These are phyloP conservation scores for Agrochola lychnidis DNA, from an alignment of 2,888 invertebrate species.

Conservation along the genomic window DNA sequence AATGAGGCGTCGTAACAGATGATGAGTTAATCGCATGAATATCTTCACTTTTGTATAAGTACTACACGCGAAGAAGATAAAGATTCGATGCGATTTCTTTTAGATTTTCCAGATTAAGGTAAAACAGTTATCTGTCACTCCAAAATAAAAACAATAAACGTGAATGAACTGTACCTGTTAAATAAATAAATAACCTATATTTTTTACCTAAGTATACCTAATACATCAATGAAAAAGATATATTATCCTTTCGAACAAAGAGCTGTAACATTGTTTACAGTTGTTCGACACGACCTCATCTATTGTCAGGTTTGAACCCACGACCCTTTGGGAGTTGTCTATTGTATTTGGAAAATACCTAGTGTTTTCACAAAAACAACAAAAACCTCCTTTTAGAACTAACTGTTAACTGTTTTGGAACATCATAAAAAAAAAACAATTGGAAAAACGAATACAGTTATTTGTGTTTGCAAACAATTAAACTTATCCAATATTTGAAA, in stretches of 20 bases:
- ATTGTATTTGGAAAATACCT: conserved; percentile 30
- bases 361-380: background rate
- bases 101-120: background rate
- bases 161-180: conserved; percentile 3
- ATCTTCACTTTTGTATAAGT: too few species aligned
- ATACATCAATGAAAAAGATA: conserved; percentile 3
- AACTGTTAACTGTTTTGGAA: background rate
- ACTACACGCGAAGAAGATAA: background rate
- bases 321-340: conserved; percentile 25
- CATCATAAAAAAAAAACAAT: background rate
- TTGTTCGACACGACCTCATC: conserved; percentile 14
- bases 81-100: too few species aligned
- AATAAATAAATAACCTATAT: background rate
- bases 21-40: too few species aligned
- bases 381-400: background rate
- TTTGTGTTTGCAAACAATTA: background rate
- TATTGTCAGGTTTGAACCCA: conserved; percentile 33
- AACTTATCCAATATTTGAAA: background rate
- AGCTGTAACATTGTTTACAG: conserved; percentile 7
- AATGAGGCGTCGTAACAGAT: too few species aligned
- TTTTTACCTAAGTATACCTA: conserved; percentile 5
- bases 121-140: background rate
- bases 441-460: background rate
- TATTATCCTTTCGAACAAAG: conserved; percentile 27
- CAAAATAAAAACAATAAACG: conserved; percentile 20